Conservation (phyloP, 2,113 vertebrate genomes). For the Neoarius graeffei region DNA sequence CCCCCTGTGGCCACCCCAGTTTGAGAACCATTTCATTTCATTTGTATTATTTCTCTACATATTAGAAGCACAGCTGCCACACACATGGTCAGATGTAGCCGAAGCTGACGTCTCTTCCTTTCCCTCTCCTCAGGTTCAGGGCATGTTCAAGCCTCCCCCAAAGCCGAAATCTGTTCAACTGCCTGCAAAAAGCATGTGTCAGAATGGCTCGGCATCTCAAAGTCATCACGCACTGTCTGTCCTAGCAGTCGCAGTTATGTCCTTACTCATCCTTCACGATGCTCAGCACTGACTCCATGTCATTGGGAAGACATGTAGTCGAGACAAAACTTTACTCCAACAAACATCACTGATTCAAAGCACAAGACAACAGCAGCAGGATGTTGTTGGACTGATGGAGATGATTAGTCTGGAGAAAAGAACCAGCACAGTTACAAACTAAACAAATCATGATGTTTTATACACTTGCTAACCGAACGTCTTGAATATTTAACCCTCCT, state of each 20-base stretch:
- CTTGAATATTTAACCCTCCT: not conserved
- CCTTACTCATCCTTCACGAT: not conserved
- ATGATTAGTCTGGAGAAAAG: not conserved
- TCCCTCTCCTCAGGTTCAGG: constrained; percentile 52
- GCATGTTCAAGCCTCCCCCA: constrained; percentile 56
- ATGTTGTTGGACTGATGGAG: not conserved
- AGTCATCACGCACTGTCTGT: not conserved
- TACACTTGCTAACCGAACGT: not conserved
- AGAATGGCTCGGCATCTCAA: not conserved
- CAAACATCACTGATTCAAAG: not conserved
- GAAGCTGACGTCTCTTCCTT: not conserved
- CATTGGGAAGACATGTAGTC: not conserved
- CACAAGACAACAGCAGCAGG: not conserved
- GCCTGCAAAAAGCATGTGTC: constrained; percentile 28
- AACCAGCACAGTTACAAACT: not conserved
- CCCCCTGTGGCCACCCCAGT: not conserved
- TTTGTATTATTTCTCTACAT: not conserved
- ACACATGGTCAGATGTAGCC: not conserved
- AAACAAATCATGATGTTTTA: not conserved
- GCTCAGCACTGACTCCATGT: not conserved
- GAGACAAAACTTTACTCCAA: not conserved
- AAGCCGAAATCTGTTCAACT: constrained; percentile 39
- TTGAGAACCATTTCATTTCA: not conserved
- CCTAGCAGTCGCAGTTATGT: not conserved
- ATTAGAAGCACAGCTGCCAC: not conserved